Evolutionary conservation across 2,797 vertebrate species (phyloP).

Genomic region (Protosalanx chinensis): DNA sequence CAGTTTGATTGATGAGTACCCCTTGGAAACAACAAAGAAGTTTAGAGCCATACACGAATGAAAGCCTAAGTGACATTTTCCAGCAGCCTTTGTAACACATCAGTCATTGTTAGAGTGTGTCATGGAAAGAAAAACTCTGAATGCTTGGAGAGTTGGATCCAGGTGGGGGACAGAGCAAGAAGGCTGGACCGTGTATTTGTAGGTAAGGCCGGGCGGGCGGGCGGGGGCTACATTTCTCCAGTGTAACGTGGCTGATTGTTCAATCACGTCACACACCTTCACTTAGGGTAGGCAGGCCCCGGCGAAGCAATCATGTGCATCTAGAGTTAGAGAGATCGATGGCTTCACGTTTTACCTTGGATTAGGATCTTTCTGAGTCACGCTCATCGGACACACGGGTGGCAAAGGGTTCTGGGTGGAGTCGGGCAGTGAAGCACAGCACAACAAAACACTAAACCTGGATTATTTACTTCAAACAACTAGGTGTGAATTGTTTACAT

Average conservation of each 20-base stretch:
- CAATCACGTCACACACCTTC: slow-evolving; percentile 60
- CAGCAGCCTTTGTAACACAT: slow-evolving; percentile 59
- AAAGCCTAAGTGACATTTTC: slow-evolving; percentile 29
- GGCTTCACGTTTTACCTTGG: slow-evolving; percentile 55
- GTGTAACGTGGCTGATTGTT: slow-evolving; percentile 64
- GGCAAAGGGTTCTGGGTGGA: slow-evolving; percentile 33
- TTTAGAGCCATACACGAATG: not conserved
- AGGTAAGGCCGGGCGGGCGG: not conserved
- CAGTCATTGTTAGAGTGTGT: slow-evolving; percentile 67
- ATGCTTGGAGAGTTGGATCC: slow-evolving; percentile 42
- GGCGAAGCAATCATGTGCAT: slow-evolving; percentile 61
- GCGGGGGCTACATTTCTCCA: slow-evolving; percentile 58
- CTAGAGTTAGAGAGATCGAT: slow-evolving; percentile 65
- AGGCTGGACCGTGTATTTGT: not conserved
- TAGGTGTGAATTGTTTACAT: not conserved
- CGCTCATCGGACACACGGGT: slow-evolving; percentile 47
- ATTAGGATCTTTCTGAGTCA: slow-evolving; percentile 39
- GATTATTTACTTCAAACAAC: not conserved
- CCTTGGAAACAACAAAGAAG: not conserved
- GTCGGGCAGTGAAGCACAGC: slow-evolving; percentile 27
- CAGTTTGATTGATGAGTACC: not conserved
- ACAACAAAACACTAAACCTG: slow-evolving; percentile 47
- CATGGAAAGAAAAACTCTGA: slow-evolving; percentile 43
- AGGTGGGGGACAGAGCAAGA: slow-evolving; percentile 26
- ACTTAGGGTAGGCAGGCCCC: slow-evolving; percentile 54